Conservation (phyloP, 37 sponge, comb jelly and placozoan genomes). For the Cladorhizidae sp. region DNA sequence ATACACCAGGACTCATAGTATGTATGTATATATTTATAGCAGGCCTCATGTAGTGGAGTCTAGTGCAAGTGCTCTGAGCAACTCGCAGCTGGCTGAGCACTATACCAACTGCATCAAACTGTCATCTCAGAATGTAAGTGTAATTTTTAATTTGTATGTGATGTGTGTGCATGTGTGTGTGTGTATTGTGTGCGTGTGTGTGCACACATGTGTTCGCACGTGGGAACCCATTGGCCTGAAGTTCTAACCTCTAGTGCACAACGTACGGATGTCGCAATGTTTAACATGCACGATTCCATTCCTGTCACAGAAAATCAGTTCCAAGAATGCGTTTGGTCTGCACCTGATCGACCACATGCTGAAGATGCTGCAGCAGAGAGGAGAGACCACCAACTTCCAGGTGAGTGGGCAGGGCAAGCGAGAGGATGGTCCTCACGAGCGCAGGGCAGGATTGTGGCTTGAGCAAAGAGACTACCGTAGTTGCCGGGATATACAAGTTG, state of each 20-base stretch:
- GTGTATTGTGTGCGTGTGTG: too few relatives aligned
- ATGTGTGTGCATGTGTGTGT: neutral
- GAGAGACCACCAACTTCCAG: conserved; percentile 94
- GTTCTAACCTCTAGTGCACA: neutral
- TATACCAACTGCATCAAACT: conserved; percentile 96
- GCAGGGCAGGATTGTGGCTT: too few relatives aligned
- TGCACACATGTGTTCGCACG: too few relatives aligned
- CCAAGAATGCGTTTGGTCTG: conserved; percentile 98
- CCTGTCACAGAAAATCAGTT: conserved; percentile 84
- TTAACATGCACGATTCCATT: too few relatives aligned
- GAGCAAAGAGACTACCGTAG: too few relatives aligned
- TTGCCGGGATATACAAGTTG: too few relatives aligned
- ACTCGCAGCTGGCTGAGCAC: conserved; percentile 88
- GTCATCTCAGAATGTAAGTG: conserved; percentile 94
- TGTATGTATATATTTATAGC: neutral
- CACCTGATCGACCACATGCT: conserved; percentile 94
- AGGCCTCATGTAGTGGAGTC: neutral
- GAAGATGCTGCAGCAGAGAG: conserved; percentile 68
- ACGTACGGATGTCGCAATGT: neutral
- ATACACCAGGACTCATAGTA: too few relatives aligned
- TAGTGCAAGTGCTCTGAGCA: conserved; percentile 30
- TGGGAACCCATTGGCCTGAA: neutral
- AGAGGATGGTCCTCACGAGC: too few relatives aligned
- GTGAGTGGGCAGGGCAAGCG: too few relatives aligned
- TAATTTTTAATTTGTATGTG: neutral